Evolutionary conservation across 2,888 invertebrate genomes (phyloP), one percentile per base, ranked within the genome.

Genomic region (Eurytoma californica): DNA sequence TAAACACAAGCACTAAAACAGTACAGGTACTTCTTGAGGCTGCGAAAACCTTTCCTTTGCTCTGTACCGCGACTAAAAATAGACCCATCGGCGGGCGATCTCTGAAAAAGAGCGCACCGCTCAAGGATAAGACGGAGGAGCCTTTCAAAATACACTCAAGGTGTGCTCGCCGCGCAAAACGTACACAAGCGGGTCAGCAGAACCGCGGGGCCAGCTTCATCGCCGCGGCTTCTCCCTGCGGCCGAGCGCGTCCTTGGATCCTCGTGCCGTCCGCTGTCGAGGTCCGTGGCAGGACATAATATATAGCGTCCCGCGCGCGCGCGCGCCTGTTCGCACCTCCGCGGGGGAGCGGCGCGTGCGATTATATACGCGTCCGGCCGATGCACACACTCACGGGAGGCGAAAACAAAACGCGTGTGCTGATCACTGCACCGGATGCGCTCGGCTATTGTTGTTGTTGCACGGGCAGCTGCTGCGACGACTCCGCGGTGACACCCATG

Each of bases 151-250:
- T 18, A 65, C 39, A 14, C 18, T 18, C 39, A 47, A 30, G 63
- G 57, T 39, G 20, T 18, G 39, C 39, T 39, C 39, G 20, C 28
- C 24, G 24, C 16, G 57, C 28, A 28, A 39, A 69, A 47, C 16
- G 30, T 24, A 53, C 30, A 69, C 47, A 63, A 70, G 65, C 18
- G 14, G 63, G 57, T 65, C 2, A 24, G 24, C 24, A 24, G 24
- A 24, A 24, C 24, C 24, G 24, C 24, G 24, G 24, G 24, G 69
- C 57, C 79, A 63, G 69, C 69, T 79, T 79, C 63, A 79, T 30
- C 69, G 51, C 47, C 47, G 24, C 2, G 63, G 57, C 58, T 79
- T 69, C 57, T 73, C 68, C 28, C 61, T 60, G 47, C 18, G 16
- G 30, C 30, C 24, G 55, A 78, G 20, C 72, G 30, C 67, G 51